Percentiles rank a stretch among this genome's conserved stretches.
Evolutionary conservation across 92 coral and sea anemone species (phyloP).

Genomic region (Epizoanthus stellaris): DNA sequence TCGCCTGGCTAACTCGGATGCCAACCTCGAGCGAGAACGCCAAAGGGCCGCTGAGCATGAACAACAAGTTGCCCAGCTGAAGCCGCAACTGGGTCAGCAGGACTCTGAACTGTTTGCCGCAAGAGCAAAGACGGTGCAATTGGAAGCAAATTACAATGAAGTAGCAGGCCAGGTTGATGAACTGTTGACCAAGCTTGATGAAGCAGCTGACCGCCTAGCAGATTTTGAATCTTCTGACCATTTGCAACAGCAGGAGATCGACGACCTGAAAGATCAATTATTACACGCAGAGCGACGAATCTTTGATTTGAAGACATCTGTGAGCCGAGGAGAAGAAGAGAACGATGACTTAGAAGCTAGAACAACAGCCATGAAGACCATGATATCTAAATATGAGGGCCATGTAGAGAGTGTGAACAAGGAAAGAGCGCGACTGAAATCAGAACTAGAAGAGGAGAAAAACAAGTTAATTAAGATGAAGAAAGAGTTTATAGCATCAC

Average conservation of each 20-base stretch:
- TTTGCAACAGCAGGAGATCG: conserved; percentile 74
- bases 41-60: conserved; percentile 86
- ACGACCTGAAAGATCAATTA: conserved; percentile 84
- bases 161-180: conserved; percentile 74
- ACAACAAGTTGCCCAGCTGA: conserved; percentile 79
- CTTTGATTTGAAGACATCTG: conserved; percentile 71
- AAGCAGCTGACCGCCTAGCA: conserved; percentile 63
- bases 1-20: conserved; percentile 83
- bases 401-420: conserved; percentile 76
- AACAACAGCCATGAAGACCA: conserved; percentile 85
- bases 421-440: conserved; percentile 76
- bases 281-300: conserved; percentile 80
- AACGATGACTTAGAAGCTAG: conserved; percentile 91
- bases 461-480: conserved; percentile 73
- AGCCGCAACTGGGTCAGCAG: conserved; percentile 79
- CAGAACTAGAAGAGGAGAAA: conserved; percentile 91
- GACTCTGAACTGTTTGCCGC: conserved; percentile 86
- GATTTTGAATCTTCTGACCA: conserved; percentile 78
- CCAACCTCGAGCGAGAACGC: conserved; percentile 79
- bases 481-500: conserved; percentile 74
- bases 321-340: conserved; percentile 86
- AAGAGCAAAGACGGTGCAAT: conserved; percentile 79
- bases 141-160: conserved; percentile 84
- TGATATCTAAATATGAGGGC: conserved; percentile 78
- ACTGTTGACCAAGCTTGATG: conserved; percentile 70